Percentiles rank a stretch among this genome's conserved stretches.
Conservation (phyloP, 2,888 invertebrate genomes). For the Xanthorhoe designata region DNA sequence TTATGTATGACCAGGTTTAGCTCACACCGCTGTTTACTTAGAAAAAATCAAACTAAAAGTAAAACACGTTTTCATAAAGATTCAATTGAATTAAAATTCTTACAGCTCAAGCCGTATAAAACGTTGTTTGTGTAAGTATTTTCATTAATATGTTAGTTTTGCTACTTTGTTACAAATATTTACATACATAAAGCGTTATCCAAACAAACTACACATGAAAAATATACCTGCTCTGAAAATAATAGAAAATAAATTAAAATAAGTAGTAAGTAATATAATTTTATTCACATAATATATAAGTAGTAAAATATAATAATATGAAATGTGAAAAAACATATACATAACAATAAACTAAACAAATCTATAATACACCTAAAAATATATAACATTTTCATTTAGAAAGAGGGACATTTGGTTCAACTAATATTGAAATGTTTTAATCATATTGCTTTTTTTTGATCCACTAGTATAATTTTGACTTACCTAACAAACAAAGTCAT, state of each 20-base stretch:
- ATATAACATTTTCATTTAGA: background rate
- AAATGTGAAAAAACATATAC: constrained; percentile 4
- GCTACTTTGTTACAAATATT: constrained; percentile 36
- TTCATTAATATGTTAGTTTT: constrained; percentile 13
- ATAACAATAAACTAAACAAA: background rate
- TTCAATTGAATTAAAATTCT: too few species aligned
- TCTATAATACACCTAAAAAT: background rate
- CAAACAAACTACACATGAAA: constrained; percentile 40
- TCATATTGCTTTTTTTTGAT: too few species aligned
- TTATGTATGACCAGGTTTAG: too few species aligned
- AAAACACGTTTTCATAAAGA: too few species aligned
- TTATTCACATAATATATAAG: constrained; percentile 21
- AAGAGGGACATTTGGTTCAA: too few species aligned
- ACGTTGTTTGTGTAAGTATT: background rate
- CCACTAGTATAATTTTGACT: too few species aligned
- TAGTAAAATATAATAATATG: constrained; percentile 13
- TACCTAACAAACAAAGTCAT: background rate
- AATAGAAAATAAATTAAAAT: constrained; percentile 28
- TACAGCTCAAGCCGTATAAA: too few species aligned
- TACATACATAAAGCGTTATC: constrained; percentile 41
- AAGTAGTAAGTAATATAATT: constrained; percentile 6
- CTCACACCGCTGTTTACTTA: too few species aligned
- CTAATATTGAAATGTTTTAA: too few species aligned
- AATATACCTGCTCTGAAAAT: constrained; percentile 45
- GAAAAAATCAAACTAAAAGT: too few species aligned